Conservation (phyloP, 2,888 invertebrate species). For the Cheilosia variabilis region DNA sequence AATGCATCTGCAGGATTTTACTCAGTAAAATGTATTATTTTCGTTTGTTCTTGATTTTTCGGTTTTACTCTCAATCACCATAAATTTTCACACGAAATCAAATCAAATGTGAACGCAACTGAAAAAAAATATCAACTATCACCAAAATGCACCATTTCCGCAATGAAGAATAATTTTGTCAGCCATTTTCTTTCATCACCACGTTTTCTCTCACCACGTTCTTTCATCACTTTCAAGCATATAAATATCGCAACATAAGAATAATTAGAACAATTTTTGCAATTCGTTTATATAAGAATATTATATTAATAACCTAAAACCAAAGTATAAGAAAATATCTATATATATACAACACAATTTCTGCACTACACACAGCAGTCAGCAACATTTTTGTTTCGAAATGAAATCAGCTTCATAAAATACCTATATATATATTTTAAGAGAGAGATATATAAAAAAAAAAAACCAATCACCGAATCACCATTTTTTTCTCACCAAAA, state of each 20-base stretch:
- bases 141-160: constrained; percentile 66
- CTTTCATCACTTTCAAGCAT: constrained; percentile 75
- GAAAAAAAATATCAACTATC: constrained; percentile 32
- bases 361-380: constrained; percentile 74
- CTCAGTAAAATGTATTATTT: constrained; percentile 31
- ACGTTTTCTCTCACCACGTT: constrained; percentile 69
- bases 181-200: constrained; percentile 72
- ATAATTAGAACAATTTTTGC: constrained; percentile 54
- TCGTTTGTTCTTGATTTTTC: constrained; percentile 18
- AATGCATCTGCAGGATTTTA: constrained; percentile 70
- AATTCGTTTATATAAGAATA: constrained; percentile 49
- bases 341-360: constrained; percentile 64
- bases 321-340: constrained; percentile 28
- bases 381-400: constrained; percentile 67
- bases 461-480: constrained; percentile 62
- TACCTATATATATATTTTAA: constrained; percentile 12
- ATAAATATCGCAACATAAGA: constrained; percentile 65
- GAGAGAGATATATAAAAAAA: constrained; percentile 38
- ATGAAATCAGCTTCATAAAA: constrained; percentile 66
- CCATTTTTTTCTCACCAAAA: constrained; percentile 69
- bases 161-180: constrained; percentile 63
- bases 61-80: constrained; percentile 60
- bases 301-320: constrained; percentile 9
- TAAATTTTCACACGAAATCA: constrained; percentile 53
- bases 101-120: constrained; percentile 40